Evolutionary conservation across 2,888 invertebrate species (phyloP), one percentile per base, ranked within the genome.

Genomic region (Neria commutata): DNA sequence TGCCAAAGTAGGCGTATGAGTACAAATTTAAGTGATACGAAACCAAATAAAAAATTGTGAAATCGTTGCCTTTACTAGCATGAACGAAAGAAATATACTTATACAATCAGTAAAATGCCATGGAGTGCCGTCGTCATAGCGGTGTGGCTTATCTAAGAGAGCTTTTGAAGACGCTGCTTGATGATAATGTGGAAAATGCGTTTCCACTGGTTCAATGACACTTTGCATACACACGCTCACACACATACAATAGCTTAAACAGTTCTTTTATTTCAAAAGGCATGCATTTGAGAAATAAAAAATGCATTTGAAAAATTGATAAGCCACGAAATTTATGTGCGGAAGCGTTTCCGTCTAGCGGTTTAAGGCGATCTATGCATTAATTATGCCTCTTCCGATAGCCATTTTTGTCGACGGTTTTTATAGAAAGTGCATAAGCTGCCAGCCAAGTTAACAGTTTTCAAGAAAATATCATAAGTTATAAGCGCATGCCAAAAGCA

Each of bases 251-350:
- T 54, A 61, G 58, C 58, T n/a, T n/a, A 67, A 58, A 46, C 55
- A 45, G 25, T 10, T 42, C 14, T 17, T 26, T 42, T 4, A 3
- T 16, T 17, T 4, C 19, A 33, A n/a, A n/a, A n/a, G n/a, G n/a
- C n/a, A 67, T 62, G 59, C 61, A 69, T 72, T 61, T 58, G 60
- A 74, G 53, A 33, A 51, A 56, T 58, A 54, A 64, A 61, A 70
- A 70, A 66, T 72, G 64, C 63, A 67, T 73, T 72, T n/a, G n/a
- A n/a, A n/a, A 37, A 37, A 37, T 37, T 68, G 72, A 73, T 72
- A 74, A 73, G 73, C 69, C 65, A 54, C 46, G 42, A 45, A 61
- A 62, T 64, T 61, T 58, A 50, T 56, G 52, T 40, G 54, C 54
- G 58, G 61, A 55, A 63, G 63, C 60, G 56, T 73, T 75, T 76